phyloP scores from a whole-genome alignment of 2,888 invertebrate genomes.

The Mellilla xanthometata region DNA sequence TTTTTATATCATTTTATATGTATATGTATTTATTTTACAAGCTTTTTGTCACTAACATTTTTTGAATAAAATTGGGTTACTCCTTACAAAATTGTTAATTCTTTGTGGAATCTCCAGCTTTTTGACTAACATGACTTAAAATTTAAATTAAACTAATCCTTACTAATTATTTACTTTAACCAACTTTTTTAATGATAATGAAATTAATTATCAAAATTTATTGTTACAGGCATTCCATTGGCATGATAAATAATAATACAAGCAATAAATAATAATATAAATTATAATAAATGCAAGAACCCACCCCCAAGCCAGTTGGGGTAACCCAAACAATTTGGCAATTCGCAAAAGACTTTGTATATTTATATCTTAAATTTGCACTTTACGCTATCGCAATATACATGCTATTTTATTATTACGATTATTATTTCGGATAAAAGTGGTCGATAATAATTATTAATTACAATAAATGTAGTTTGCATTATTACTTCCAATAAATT shows the following conservation, averaged over 20 bases:
- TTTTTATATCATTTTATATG: no score
- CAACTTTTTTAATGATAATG: no score
- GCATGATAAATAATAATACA: conserved; percentile 32
- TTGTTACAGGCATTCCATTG: conserved; percentile 41
- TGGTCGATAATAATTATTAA: no score
- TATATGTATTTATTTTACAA: no score
- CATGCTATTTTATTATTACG: conserved; percentile 66
- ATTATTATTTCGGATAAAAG: conserved; percentile 50
- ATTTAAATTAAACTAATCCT: no score
- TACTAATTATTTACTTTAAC: no score
- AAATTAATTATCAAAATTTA: conserved; percentile 12
- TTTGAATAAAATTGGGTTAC: no score
- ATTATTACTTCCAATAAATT: conserved; percentile 2
- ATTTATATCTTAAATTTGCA: conserved; percentile 66
- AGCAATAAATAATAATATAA: neutral
- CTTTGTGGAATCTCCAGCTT: no score
- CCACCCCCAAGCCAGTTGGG: conserved; percentile 36
- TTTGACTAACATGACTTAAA: no score
- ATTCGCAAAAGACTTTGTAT: conserved; percentile 62
- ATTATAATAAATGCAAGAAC: conserved; percentile 46
- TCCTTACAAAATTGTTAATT: no score
- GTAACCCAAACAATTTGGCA: conserved; percentile 40
- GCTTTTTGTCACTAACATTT: no score
- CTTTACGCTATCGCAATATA: conserved; percentile 66
- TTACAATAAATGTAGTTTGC: no score